Evolutionary conservation across 2,888 invertebrate species (phyloP).

Genomic region (Conistra vaccinii): DNA sequence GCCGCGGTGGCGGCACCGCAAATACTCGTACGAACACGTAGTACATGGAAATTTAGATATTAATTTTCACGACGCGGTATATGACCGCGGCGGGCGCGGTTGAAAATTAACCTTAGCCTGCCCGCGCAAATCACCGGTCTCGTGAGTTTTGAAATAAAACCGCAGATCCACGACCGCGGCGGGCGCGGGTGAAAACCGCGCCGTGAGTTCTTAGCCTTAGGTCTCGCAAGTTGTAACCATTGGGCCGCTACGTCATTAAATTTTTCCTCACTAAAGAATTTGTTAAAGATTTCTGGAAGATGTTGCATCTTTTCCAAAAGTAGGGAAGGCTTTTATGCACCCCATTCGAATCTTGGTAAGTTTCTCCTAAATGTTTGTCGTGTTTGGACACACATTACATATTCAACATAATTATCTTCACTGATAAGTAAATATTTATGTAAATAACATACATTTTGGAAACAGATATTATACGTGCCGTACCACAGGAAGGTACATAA

Average conservation of each 20-base stretch:
- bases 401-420: neutral
- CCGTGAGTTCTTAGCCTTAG: too few species aligned
- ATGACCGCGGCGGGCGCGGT: too few species aligned
- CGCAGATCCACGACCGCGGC: too few species aligned
- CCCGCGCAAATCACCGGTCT: too few species aligned
- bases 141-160: too few species aligned
- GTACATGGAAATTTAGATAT: too few species aligned
- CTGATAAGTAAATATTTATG: neutral
- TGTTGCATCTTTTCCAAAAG: neutral
- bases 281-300: neutral
- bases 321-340: neutral
- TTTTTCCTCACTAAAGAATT: neutral
- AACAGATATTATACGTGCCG: neutral
- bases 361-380: neutral
- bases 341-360: neutral
- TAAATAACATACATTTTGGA: neutral
- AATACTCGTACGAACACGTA: too few species aligned
- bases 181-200: too few species aligned
- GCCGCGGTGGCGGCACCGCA: too few species aligned
- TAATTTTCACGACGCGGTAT: too few species aligned
- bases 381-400: neutral
- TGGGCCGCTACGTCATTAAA: neutral
- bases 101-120: too few species aligned
- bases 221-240: neutral
- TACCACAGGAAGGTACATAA: neutral